Evolutionary conservation across 1,140 invertebrate species (phyloP).

Genomic region (Leucophenga varia): DNA sequence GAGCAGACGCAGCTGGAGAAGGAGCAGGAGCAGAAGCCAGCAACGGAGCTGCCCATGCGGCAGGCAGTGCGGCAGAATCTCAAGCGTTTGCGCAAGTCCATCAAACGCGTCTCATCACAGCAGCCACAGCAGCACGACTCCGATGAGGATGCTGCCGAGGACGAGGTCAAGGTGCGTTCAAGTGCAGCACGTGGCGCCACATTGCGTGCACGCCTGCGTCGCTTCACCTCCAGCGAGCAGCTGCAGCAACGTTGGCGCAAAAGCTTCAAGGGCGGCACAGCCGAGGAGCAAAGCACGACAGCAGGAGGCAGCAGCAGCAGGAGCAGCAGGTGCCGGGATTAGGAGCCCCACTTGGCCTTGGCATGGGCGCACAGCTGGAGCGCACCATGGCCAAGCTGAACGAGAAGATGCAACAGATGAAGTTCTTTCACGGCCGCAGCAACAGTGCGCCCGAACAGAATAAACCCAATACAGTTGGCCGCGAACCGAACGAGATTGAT

Average conservation of each 20-base stretch:
- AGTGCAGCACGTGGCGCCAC: background rate
- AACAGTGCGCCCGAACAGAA: background rate
- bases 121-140: no score
- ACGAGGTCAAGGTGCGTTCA: background rate
- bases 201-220: slow-evolving; percentile 23
- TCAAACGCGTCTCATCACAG: slow-evolving; percentile 28
- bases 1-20: background rate
- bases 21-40: background rate
- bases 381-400: slow-evolving; percentile 6
- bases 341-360: background rate
- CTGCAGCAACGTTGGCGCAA: slow-evolving; percentile 33
- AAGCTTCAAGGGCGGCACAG: slow-evolving; percentile 22
- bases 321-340: background rate
- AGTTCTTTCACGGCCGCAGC: slow-evolving; percentile 32
- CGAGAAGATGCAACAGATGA: slow-evolving; percentile 42
- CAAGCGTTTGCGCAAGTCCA: slow-evolving; percentile 36
- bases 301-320: no score
- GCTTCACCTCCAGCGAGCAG: slow-evolving; percentile 27
- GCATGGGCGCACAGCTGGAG: background rate
- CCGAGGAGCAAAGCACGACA: background rate
- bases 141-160: no score
- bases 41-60: slow-evolving; percentile 5
- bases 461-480: slow-evolving; percentile 37
- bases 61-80: slow-evolving; percentile 29
- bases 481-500: slow-evolving; percentile 37